Base-by-base conservation (phyloP, 2,113 vertebrate species). In the Rhea americana region DNA sequence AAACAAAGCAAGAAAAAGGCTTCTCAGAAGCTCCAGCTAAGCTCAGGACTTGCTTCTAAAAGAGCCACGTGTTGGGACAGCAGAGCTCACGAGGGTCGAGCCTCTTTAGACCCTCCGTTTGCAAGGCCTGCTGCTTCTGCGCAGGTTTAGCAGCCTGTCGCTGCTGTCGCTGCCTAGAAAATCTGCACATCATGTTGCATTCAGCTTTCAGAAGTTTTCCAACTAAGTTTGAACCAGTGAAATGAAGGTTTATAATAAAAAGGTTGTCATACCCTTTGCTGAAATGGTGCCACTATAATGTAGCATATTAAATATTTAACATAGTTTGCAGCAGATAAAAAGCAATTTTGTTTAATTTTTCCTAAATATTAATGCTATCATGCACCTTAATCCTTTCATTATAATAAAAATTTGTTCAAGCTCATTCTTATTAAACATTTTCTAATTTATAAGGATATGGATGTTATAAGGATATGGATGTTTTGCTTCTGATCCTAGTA, bases 321-420 rank as follows among this genome's bases (percentile, higher is more conserved):
- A n/a, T 76, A 78, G 95, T 96, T 97, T 96, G 92, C 93, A 72
- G 82, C 92, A 94, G 96, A 96, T 89, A 91, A 96, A 96, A 95
- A 91, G 86, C 87, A 90, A 92, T 94, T 96, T 95, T 95, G 86
- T 96, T 96, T 96, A 96, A 97, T 96, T 96, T 97, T 96, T 91
- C 81, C 91, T 97, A 95, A 97, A 96, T 97, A 97, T 97, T 97
- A 97, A 97, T 96, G 96, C 90, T 96, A 92, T 97, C 94, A 19
- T 96, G 80, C 83, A 82, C 86, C 91, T 66, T 96, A 96, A 96
- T 96, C 95, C 96, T 96, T 95, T 93, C 91, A 93, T 93, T 94
- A 93, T 96, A 91, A 91, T 94, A 96, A 95, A 96, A 97, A 96
- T 96, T 95, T 97, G 89, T 94, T 95, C 93, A 94, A 85, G 94